Conservation (phyloP, 2,888 invertebrate genomes). For the Trichogramma dendrolimi region DNA sequence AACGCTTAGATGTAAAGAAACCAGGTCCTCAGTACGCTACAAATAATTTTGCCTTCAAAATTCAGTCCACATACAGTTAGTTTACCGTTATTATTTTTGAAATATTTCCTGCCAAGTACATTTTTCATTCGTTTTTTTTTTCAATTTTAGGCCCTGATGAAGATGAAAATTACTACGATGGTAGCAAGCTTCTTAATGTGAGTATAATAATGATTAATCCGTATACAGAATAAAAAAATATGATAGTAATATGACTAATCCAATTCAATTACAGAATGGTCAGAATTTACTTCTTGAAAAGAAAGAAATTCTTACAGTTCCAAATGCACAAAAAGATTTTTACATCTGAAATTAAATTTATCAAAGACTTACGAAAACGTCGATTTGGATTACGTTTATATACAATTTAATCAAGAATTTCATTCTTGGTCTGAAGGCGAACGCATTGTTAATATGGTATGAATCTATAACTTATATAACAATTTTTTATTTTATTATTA, state of each 20-base stretch:
- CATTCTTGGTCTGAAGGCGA: conserved; percentile 71
- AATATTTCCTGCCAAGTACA: too few species aligned
- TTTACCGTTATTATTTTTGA: too few species aligned
- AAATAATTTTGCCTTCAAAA: conserved; percentile 58
- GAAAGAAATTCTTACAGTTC: neutral
- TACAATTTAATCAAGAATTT: conserved; percentile 64
- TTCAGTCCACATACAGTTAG: conserved; percentile 10
- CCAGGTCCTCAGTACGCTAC: conserved; percentile 81
- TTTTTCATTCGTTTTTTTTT: too few species aligned
- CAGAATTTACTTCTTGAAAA: too few species aligned
- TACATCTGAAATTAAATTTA: conserved; percentile 8
- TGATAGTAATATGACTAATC: too few species aligned
- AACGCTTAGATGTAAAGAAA: conserved; percentile 89
- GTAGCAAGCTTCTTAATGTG: too few species aligned
- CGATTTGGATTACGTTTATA: conserved; percentile 75
- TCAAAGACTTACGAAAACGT: conserved; percentile 50
- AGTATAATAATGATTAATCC: too few species aligned
- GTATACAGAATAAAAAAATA: too few species aligned
- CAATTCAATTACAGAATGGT: too few species aligned
- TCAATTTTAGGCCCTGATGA: too few species aligned
- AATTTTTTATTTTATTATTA: neutral
- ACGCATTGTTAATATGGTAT: conserved; percentile 59
- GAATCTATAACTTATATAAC: neutral
- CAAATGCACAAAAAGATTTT: conserved; percentile 40
- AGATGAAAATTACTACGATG: too few species aligned